Percentiles rank a stretch among this genome's conserved stretches.
Conservation (phyloP, 2,888 invertebrate species). For the Drosophila macrothrix region DNA sequence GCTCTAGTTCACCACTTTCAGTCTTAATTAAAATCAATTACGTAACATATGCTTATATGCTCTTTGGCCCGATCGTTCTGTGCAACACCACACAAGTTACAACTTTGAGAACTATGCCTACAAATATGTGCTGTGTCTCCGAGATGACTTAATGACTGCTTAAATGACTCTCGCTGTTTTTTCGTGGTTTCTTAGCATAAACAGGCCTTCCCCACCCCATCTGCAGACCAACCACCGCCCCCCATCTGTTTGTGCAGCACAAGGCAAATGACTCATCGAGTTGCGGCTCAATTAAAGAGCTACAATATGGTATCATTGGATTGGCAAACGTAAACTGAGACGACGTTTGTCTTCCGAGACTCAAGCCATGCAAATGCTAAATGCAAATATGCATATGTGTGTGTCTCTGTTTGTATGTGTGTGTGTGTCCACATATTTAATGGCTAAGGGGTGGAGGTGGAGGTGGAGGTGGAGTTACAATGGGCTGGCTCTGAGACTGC, state of each 20-base stretch:
- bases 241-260: not conserved
- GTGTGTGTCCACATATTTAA: slow-evolving; percentile 5
- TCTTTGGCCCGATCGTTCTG: not conserved
- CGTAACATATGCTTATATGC: not conserved
- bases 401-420: not conserved
- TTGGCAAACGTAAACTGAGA: slow-evolving; percentile 55
- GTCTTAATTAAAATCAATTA: slow-evolving; percentile 31
- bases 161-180: slow-evolving; percentile 4
- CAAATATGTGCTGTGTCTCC: not conserved
- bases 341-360: slow-evolving; percentile 34
- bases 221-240: slow-evolving; percentile 1
- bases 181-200: slow-evolving; percentile 23
- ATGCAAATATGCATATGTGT: not conserved
- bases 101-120: not conserved
- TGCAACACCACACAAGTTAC: not conserved
- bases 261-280: slow-evolving; percentile 48
- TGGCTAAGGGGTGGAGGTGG: not conserved
- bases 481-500: slow-evolving; percentile 4
- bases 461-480: not conserved
- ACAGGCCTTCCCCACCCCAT: not conserved
- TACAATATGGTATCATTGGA: slow-evolving; percentile 47
- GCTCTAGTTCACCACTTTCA: not conserved
- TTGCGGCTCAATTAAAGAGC: slow-evolving; percentile 52
- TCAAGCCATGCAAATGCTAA: slow-evolving; percentile 54
- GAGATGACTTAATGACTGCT: slow-evolving; percentile 8